These are phyloP conservation scores for silkworm (Bombyx mori) DNA, from an alignment of 1,140 invertebrate genomes.

Conservation along the genomic window DNA sequence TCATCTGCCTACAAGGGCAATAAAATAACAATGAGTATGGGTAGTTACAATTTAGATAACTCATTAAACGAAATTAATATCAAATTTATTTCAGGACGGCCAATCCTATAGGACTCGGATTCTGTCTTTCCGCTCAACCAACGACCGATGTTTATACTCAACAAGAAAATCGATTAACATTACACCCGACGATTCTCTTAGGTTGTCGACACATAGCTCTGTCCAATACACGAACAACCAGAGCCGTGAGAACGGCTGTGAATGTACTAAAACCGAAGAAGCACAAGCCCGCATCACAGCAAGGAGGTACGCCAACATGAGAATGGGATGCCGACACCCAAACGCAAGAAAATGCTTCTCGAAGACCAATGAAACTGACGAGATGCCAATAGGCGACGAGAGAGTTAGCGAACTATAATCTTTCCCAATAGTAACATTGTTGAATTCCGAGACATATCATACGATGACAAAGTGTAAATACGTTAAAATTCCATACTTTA, in stretches of 20 bases:
- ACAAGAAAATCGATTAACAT: constrained; percentile 48
- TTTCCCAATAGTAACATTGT: constrained; percentile 62
- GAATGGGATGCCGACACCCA: constrained; percentile 16
- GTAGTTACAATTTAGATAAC: too few species aligned
- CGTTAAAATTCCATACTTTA: constrained; percentile 16
- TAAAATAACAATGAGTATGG: too few species aligned
- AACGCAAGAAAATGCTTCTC: constrained; percentile 19
- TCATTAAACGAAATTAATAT: too few species aligned
- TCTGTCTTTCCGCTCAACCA: constrained; percentile 54
- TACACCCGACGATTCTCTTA: constrained; percentile 30
- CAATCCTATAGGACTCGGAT: constrained; percentile 55
- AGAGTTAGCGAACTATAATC: constrained; percentile 58
- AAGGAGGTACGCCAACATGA: constrained; percentile 16
- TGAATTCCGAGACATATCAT: constrained; percentile 54
- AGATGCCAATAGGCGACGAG: constrained; percentile 47
- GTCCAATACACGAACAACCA: constrained; percentile 41
- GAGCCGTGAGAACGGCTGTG: constrained; percentile 35
- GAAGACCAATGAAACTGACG: constrained; percentile 25
- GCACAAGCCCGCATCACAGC: constrained; percentile 27
- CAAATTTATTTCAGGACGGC: constrained; percentile 42
- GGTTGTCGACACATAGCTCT: constrained; percentile 25
- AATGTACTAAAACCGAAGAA: constrained; percentile 24
- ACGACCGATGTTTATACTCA: constrained; percentile 43
- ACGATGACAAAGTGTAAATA: constrained; percentile 60
- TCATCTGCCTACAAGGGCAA: too few species aligned